These are phyloP conservation scores for Petrosia ficiformis DNA, from an alignment of 37 sponge, comb jelly and placozoan genomes.

Conservation along the genomic window DNA sequence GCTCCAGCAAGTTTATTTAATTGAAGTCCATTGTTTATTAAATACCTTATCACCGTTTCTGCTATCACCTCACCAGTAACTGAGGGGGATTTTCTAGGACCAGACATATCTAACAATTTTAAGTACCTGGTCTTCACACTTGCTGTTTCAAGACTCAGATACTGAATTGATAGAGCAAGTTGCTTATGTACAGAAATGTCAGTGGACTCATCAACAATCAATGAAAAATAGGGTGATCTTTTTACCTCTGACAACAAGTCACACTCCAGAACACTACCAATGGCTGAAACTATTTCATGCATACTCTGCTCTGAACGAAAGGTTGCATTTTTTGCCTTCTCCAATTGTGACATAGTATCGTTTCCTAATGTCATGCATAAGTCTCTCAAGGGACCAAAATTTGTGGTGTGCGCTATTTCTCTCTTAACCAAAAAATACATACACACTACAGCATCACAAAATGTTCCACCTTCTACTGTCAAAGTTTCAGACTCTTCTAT, in stretches of 20 bases:
- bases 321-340: constrained; percentile 1
- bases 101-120: not conserved
- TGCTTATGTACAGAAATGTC: constrained; percentile 1
- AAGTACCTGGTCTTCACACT: not conserved
- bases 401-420: constrained; percentile 30
- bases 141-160: constrained; percentile 2
- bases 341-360: not conserved
- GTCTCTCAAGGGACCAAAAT: constrained; percentile 6
- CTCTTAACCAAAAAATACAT: constrained; percentile 12
- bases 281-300: constrained; percentile 27
- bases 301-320: constrained; percentile 25
- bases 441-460: no score
- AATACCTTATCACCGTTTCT: constrained; percentile 5
- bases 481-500: no score
- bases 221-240: not conserved
- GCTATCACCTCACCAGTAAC: constrained; percentile 22
- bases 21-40: constrained; percentile 11
- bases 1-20: constrained; percentile 15
- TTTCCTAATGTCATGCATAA: not conserved
- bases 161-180: constrained; percentile 21
- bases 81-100: no score
- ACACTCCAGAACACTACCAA: constrained; percentile 15
- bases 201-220: constrained; percentile 2
- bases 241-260: constrained; percentile 15
- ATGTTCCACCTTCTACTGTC: no score